These are phyloP conservation scores for Helicoverpa armigera DNA, from an alignment of 1,140 invertebrate species.

Conservation along the genomic window DNA sequence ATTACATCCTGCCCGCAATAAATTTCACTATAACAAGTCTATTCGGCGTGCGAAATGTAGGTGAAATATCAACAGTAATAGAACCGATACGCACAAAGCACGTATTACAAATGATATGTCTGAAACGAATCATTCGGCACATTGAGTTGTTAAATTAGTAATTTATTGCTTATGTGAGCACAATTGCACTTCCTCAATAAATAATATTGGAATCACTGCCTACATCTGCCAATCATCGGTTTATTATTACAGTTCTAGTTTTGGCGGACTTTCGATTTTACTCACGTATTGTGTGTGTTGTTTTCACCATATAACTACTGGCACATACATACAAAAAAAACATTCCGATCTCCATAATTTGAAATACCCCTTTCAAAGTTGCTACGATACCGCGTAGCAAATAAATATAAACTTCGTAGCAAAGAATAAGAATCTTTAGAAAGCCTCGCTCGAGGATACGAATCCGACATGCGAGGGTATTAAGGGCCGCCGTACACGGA, in stretches of 20 bases:
- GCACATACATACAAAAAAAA: not conserved
- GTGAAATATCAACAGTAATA: conserved; percentile 40
- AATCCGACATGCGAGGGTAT: conserved; percentile 27
- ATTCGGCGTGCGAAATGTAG: conserved; percentile 25
- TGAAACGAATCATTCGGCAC: conserved; percentile 37
- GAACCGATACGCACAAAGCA: conserved; percentile 6
- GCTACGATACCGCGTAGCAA: conserved; percentile 13
- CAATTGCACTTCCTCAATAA: conserved; percentile 45
- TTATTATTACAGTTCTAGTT: conserved; percentile 35
- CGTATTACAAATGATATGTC: conserved; percentile 41
- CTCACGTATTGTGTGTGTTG: conserved; percentile 7
- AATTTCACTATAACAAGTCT: conserved; percentile 43
- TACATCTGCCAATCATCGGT: conserved; percentile 48
- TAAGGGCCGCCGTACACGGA: too few relatives aligned
- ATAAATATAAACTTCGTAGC: conserved; percentile 15
- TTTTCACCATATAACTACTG: not conserved
- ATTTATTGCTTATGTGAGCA: conserved; percentile 35
- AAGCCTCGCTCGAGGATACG: not conserved
- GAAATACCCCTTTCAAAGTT: not conserved
- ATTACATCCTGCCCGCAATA: conserved; percentile 39
- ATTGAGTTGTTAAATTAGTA: conserved; percentile 41
- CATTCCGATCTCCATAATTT: not conserved
- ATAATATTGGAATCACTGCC: conserved; percentile 27
- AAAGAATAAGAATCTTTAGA: not conserved
- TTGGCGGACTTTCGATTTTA: conserved; percentile 40